phyloP scores from a whole-genome alignment of 2,888 invertebrate species.

The Harpalus rubripes region DNA sequence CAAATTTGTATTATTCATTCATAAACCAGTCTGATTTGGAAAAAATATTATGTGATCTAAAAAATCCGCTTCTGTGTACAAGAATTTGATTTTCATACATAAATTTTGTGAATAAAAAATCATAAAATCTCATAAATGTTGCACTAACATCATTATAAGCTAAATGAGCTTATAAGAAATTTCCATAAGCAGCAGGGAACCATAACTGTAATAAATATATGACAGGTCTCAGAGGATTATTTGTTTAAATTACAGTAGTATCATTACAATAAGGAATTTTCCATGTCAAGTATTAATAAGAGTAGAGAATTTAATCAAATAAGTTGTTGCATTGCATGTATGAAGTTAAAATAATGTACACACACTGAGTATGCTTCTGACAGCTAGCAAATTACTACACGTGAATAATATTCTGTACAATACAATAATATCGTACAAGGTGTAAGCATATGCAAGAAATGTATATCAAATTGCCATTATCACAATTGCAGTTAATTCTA shows the following conservation, averaged over 20 bases:
- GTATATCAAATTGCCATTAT: neutral
- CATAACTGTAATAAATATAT: neutral
- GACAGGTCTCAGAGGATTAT: neutral
- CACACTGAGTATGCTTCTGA: neutral
- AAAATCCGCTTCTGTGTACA: too few species aligned
- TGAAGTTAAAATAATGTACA: slow-evolving; percentile 34
- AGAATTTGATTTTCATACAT: too few species aligned
- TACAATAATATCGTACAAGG: neutral
- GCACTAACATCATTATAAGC: too few species aligned
- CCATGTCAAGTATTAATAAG: slow-evolving; percentile 21
- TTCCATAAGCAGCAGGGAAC: neutral
- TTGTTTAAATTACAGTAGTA: neutral
- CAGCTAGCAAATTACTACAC: slow-evolving; percentile 10
- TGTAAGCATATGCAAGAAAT: neutral
- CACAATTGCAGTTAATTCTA: neutral
- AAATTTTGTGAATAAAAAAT: too few species aligned
- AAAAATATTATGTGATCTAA: too few species aligned
- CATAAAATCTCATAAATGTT: too few species aligned
- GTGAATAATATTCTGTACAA: slow-evolving; percentile 2
- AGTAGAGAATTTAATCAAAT: neutral
- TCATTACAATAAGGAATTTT: slow-evolving; percentile 16
- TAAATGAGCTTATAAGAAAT: neutral
- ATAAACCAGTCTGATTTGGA: too few species aligned
- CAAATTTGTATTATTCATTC: too few species aligned
- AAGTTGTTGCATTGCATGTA: slow-evolving; percentile 11